Evolutionary conservation across 1,140 invertebrate genomes (phyloP), one percentile per base, ranked within the genome.

Genomic region (Aphaenogaster floridana): DNA sequence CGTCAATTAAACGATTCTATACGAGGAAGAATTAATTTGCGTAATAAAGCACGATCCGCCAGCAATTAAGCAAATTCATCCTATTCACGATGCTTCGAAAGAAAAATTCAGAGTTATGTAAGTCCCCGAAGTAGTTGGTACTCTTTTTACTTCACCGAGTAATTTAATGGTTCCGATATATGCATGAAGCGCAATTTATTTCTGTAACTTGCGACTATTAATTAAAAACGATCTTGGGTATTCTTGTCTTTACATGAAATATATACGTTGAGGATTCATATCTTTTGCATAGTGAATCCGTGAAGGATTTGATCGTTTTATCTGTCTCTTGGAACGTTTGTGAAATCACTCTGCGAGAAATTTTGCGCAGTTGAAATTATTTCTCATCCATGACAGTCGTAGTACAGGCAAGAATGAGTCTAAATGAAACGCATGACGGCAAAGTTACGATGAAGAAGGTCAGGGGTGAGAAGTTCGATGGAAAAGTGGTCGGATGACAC

Each of bases 11-110:
- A 72, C 57, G 69, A 17, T 48, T 76, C 39, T 84, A 63, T 50
- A 84, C 54, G 69, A 74, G 68, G 13, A 74, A 61, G 71, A 74
- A 84, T 84, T 61, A 84, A 84, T 84, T 84, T 84, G 57, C 80
- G 69, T 84, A 76, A 84, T 76, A 84, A 84, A 76, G 69, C 69
- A 74, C 80, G 80, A 76, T 63, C 13, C 80, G 80, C 54, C 42
- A 76, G 80, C 80, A 84, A 84, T 84, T 84, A 84, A 74, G 80
- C 80, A 84, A 84, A 84, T 84, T 76, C n/a, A 45, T 74, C n/a
- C 80, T 76, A 61, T 50, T 84, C 80, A 13, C 45, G 69, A 7
- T 8, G 17, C 50, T n/a, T 42, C 39, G 68, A 59, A 57, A 45
- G 39, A 81, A 59, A 57, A 71, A 71, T 59, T 83, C 52, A 81